Conservation (phyloP, 2,113 vertebrate genomes). For the Pan troglodytes region DNA sequence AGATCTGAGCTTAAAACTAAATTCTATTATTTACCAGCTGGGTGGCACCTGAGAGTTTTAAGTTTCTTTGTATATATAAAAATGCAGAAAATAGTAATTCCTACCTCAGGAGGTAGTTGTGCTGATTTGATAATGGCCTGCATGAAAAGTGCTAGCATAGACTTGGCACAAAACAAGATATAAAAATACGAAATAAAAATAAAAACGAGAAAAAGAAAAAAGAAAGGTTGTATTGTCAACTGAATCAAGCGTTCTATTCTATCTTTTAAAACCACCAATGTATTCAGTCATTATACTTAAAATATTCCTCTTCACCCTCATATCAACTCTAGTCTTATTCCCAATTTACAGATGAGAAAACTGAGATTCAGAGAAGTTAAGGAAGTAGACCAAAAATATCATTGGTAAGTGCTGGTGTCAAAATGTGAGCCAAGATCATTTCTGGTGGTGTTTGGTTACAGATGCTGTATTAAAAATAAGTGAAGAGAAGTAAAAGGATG, state of each 20-base stretch:
- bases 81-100: not conserved
- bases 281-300: not conserved
- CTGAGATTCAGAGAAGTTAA: not conserved
- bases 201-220: not conserved
- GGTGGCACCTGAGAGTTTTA: not conserved
- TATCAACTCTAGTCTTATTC: not conserved
- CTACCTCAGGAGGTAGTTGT: not conserved
- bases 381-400: not conserved
- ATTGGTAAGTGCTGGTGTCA: not conserved
- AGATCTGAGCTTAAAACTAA: not conserved
- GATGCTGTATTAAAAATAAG: not conserved
- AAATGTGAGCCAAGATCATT: not conserved
- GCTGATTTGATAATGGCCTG: not conserved
- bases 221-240: not conserved
- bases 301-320: not conserved
- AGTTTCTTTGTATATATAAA: not conserved
- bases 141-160: not conserved
- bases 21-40: not conserved
- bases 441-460: not conserved
- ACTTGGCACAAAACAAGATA: not conserved
- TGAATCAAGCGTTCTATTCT: not conserved
- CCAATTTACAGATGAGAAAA: not conserved
- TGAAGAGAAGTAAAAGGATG: not conserved
- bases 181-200: not conserved
- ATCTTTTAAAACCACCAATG: not conserved